These are phyloP conservation scores for Egretta garzetta DNA, from an alignment of 2,113 vertebrate genomes.

Conservation along the genomic window DNA sequence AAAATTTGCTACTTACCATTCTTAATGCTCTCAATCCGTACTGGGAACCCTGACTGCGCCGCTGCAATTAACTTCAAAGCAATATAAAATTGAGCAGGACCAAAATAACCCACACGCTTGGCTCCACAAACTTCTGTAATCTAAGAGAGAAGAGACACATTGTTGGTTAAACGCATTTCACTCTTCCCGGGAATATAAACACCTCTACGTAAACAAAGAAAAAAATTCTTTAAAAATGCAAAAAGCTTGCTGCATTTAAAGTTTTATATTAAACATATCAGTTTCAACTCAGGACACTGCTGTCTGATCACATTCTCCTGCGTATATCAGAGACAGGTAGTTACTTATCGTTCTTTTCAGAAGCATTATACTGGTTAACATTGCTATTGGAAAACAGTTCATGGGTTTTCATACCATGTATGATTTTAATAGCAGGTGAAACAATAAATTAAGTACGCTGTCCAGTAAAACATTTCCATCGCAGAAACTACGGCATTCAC, in stretches of 20 bases:
- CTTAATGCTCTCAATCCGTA: constrained; percentile 87
- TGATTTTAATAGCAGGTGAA: neutral
- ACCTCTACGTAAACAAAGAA: neutral
- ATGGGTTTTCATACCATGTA: accelerated
- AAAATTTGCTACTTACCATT: constrained; percentile 83
- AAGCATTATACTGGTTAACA: neutral
- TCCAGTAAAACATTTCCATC: neutral
- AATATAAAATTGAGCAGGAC: constrained; percentile 89
- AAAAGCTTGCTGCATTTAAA: neutral
- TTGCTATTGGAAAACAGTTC: neutral
- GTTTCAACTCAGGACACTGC: neutral
- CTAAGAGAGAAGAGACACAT: constrained; percentile 70
- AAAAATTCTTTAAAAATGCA: neutral
- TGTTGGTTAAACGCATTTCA: neutral
- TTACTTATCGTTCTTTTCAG: neutral
- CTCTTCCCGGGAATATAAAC: neutral
- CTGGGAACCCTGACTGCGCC: constrained; percentile 88
- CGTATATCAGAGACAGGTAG: neutral
- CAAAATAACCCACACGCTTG: constrained; percentile 91
- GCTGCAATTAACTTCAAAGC: constrained; percentile 93
- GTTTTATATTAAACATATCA: neutral
- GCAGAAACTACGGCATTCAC: neutral
- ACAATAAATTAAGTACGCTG: neutral
- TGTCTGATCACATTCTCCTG: neutral
- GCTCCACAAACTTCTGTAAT: constrained; percentile 92